These are phyloP conservation scores for Aphelinus atriplicis DNA, from an alignment of 1,140 invertebrate species.

Conservation along the genomic window DNA sequence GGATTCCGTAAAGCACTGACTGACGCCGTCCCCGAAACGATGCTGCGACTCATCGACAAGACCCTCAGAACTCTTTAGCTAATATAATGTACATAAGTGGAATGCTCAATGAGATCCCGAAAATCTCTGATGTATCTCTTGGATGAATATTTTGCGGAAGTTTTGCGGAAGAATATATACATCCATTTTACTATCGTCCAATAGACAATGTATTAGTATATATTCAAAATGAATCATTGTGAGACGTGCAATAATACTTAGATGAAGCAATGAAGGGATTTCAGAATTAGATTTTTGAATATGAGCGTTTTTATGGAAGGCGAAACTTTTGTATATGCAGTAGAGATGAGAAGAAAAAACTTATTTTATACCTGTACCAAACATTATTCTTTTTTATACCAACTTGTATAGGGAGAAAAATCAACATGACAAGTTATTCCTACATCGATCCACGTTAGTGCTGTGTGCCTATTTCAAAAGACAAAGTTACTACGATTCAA, in stretches of 20 bases:
- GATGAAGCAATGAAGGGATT: neutral
- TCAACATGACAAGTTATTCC: neutral
- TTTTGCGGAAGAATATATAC: neutral
- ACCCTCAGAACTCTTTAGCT: slow-evolving; percentile 70
- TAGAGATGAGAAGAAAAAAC: neutral
- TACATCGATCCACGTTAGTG: slow-evolving; percentile 8
- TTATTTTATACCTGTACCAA: slow-evolving; percentile 11
- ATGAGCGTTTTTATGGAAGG: neutral
- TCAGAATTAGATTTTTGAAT: neutral
- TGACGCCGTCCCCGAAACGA: slow-evolving; percentile 74
- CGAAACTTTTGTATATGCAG: neutral
- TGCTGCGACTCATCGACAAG: slow-evolving; percentile 75
- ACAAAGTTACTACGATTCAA: neutral
- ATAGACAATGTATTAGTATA: neutral
- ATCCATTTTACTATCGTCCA: neutral
- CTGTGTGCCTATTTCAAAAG: slow-evolving; percentile 8
- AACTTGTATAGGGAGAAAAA: slow-evolving; percentile 2
- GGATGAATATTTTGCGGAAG: neutral
- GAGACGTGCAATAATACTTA: neutral
- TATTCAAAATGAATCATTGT: neutral
- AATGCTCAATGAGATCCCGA: slow-evolving; percentile 6
- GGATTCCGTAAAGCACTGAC: slow-evolving; percentile 73
- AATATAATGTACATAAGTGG: slow-evolving; percentile 28
- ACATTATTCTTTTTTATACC: slow-evolving; percentile 26
- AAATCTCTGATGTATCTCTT: neutral